Conservation (phyloP, 2,888 invertebrate species). For the Limnephilus marmoratus region DNA sequence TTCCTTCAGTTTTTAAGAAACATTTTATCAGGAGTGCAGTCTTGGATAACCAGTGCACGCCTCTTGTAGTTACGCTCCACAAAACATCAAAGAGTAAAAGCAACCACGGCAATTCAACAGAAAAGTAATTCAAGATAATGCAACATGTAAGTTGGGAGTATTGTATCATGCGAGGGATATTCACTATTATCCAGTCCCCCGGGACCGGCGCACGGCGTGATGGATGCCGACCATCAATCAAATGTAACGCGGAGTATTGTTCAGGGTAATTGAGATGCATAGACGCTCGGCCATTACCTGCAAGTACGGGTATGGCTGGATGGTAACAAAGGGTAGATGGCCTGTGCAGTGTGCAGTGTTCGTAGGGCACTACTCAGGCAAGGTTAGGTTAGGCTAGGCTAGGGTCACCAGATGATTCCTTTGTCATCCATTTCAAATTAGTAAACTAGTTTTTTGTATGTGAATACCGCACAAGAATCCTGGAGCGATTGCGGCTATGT, state of each 20-base stretch:
- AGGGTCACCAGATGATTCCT: not conserved
- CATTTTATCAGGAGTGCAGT: not conserved
- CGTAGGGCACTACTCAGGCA: not conserved
- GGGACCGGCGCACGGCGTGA: conserved; percentile 23
- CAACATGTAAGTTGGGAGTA: not conserved
- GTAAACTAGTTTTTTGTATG: no score
- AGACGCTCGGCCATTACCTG: conserved; percentile 30
- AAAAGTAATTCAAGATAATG: conserved; percentile 2
- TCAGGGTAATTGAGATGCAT: conserved; percentile 46
- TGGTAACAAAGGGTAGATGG: conserved; percentile 20
- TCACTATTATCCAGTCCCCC: not conserved
- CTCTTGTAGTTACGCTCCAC: not conserved
- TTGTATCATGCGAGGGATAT: conserved; percentile 3
- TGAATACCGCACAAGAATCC: no score
- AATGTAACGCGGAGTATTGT: conserved; percentile 17
- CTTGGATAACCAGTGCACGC: not conserved
- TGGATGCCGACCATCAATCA: conserved; percentile 49
- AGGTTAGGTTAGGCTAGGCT: not conserved
- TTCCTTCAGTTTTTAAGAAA: not conserved
- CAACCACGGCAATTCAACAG: not conserved
- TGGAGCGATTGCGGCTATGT: no score
- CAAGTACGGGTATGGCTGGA: not conserved
- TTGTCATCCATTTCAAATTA: not conserved
- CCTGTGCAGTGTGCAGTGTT: not conserved
- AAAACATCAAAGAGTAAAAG: not conserved